phyloP scores from a whole-genome alignment of 2,113 vertebrate species.

The Fulica atra region DNA sequence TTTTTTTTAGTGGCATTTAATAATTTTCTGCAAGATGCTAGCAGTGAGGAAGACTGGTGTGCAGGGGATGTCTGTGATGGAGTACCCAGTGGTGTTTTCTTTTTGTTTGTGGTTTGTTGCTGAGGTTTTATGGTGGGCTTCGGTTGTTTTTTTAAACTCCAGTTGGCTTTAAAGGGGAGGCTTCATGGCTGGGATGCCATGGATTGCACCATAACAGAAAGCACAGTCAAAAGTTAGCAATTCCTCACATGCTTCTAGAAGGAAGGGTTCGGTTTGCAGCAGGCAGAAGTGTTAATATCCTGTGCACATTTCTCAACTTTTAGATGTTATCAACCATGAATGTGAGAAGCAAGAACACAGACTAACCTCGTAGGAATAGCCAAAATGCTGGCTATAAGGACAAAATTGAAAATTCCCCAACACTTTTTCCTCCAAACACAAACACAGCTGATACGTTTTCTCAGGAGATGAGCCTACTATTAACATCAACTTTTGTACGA shows the following conservation, averaged over 20 bases:
- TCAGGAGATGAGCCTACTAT: not conserved
- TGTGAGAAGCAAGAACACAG: not conserved
- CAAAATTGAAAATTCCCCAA: not conserved
- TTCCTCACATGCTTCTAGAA: not conserved
- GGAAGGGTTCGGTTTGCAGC: not conserved
- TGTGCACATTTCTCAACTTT: not conserved
- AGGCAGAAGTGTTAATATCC: not conserved
- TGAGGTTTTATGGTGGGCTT: too few species aligned
- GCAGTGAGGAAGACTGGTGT: not conserved
- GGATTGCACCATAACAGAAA: not conserved
- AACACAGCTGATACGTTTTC: not conserved
- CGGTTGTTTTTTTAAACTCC: not conserved
- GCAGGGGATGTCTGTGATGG: not conserved
- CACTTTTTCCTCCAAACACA: not conserved
- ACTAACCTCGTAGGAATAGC: constrained; percentile 9
- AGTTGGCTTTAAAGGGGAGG: not conserved
- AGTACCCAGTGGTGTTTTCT: not conserved
- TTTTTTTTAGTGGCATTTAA: not conserved
- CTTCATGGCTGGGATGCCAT: not conserved
- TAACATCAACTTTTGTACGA: not conserved
- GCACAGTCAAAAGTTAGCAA: not conserved
- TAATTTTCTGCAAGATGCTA: not conserved
- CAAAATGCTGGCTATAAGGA: not conserved
- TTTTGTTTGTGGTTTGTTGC: not conserved
- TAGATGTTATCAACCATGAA: not conserved